These are phyloP conservation scores for Mormyrus iriodes DNA, from an alignment of 2,113 vertebrate genomes.

Conservation along the genomic window DNA sequence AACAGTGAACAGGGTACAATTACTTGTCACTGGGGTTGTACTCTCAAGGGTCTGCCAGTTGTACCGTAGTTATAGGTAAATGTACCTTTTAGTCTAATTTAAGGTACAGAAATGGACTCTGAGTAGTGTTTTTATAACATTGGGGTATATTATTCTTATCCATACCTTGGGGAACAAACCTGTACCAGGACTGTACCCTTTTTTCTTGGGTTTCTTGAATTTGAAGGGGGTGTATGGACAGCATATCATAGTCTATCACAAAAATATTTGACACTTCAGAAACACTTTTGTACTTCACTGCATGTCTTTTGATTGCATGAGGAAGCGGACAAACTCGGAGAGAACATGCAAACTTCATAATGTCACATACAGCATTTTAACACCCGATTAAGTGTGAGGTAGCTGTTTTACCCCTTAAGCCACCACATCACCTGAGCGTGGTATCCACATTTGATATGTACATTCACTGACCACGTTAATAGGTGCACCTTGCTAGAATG, in stretches of 20 bases:
- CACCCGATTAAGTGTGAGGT: background rate
- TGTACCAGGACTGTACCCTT: too few species aligned
- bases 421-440: background rate
- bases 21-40: too few species aligned
- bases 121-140: background rate
- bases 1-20: background rate
- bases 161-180: too few species aligned
- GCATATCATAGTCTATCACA: background rate
- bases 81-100: too few species aligned
- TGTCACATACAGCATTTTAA: background rate
- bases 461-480: background rate
- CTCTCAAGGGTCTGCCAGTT: too few species aligned
- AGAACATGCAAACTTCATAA: background rate
- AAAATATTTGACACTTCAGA: background rate
- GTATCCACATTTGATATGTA: background rate
- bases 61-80: too few species aligned
- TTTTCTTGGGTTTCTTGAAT: too few species aligned
- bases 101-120: too few species aligned
- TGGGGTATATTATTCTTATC: too few species aligned
- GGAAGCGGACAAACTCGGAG: background rate
- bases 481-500: background rate
- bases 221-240: too few species aligned
- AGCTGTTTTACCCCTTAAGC: background rate
- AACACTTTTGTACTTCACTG: background rate
- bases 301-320: background rate